These are phyloP conservation scores for Entomobrya proxima DNA, from an alignment of 2,888 invertebrate species.

Conservation along the genomic window DNA sequence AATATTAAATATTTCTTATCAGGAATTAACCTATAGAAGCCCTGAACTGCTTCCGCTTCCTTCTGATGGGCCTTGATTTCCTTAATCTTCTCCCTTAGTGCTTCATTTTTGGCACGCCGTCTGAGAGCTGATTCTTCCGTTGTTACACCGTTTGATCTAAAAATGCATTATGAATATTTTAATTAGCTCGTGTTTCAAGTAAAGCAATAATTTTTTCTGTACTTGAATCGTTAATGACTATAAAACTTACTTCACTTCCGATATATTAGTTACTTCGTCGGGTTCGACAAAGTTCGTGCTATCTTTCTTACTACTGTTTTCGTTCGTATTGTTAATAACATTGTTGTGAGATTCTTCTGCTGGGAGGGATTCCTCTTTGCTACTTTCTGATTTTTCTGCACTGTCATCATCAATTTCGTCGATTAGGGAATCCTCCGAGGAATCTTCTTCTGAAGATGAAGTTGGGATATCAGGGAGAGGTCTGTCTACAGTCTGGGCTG, in stretches of 20 bases:
- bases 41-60: conserved; percentile 74
- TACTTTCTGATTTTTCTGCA: conserved; percentile 57
- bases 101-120: conserved; percentile 72
- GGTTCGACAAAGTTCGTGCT: conserved; percentile 16
- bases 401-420: conserved; percentile 69
- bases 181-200: neutral
- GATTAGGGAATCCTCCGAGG: conserved; percentile 58
- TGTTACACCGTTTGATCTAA: conserved; percentile 74
- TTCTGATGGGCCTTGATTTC: conserved; percentile 75
- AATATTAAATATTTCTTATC: conserved; percentile 73
- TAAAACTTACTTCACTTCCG: conserved; percentile 57
- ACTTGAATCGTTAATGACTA: neutral
- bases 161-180: neutral
- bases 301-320: neutral
- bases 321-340: neutral
- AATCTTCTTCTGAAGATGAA: conserved; percentile 70
- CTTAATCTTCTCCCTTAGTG: conserved; percentile 73
- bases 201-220: conserved; percentile 25
- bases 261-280: conserved; percentile 19
- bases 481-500: conserved; percentile 54
- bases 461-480: conserved; percentile 71
- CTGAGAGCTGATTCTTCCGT: conserved; percentile 68
- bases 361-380: conserved; percentile 49
- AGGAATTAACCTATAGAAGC: conserved; percentile 75
- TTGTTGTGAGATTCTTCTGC: conserved; percentile 61